Evolutionary conservation across 1,140 invertebrate genomes (phyloP).

Genomic region (Drosophila virilis): DNA sequence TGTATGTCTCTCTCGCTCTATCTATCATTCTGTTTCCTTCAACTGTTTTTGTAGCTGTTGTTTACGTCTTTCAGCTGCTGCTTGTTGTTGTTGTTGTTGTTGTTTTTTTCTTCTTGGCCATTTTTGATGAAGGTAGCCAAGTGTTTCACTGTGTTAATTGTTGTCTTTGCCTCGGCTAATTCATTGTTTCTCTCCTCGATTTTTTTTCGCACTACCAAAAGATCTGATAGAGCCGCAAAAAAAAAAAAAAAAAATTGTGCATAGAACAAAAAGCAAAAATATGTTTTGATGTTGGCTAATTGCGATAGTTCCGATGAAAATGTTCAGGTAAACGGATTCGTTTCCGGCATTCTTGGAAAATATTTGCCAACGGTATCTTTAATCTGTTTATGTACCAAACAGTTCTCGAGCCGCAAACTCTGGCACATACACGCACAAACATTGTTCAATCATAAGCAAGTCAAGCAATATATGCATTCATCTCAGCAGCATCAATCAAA

Average conservation of each 20-base stretch:
- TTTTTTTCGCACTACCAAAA: conserved; percentile 18
- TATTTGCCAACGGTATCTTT: conserved; percentile 1
- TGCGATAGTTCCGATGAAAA: conserved; percentile 23
- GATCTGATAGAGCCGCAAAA: conserved; percentile 45
- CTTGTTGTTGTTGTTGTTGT: conserved; percentile 39
- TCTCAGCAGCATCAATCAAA: not conserved
- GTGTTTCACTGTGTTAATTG: conserved; percentile 69
- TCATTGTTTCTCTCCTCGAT: conserved; percentile 4
- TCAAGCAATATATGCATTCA: not conserved
- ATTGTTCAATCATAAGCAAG: not conserved
- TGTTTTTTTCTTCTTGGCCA: conserved; percentile 22
- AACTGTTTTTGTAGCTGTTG: conserved; percentile 32
- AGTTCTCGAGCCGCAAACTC: not conserved
- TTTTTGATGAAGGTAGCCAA: conserved; percentile 55
- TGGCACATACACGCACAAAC: not conserved
- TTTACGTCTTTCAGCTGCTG: conserved; percentile 24
- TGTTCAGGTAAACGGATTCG: conserved; percentile 31
- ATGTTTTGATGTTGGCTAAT: conserved; percentile 41
- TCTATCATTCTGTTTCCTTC: conserved; percentile 11
- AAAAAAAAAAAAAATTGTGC: conserved; percentile 37
- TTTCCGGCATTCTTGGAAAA: conserved; percentile 38
- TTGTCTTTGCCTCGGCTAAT: conserved; percentile 54
- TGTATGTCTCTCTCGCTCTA: not conserved
- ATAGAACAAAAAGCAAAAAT: conserved; percentile 34
- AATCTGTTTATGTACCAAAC: not conserved